phyloP scores from a whole-genome alignment of 2,113 vertebrate genomes.

The Cisticola juncidis region DNA sequence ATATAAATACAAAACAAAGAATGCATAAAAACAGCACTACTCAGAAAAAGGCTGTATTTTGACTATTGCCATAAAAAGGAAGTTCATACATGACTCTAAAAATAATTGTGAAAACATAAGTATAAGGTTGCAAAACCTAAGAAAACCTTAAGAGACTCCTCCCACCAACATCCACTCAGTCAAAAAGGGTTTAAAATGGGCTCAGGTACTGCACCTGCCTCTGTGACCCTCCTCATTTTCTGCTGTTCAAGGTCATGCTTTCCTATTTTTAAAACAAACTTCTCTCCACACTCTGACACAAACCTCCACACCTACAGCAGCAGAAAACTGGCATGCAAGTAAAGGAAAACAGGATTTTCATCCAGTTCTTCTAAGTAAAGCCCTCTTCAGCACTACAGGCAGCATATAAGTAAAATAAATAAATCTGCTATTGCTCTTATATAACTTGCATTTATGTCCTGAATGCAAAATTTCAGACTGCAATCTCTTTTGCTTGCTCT shows the following conservation, averaged over 20 bases:
- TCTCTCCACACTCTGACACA: neutral
- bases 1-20: neutral
- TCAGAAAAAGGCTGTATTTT: neutral
- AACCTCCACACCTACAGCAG: neutral
- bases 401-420: neutral
- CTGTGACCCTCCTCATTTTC: neutral
- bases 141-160: neutral
- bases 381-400: neutral
- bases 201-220: conserved; percentile 10
- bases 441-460: neutral
- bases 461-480: neutral
- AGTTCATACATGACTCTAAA: neutral
- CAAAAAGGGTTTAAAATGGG: neutral
- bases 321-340: neutral
- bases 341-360: neutral
- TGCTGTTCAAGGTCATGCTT: neutral
- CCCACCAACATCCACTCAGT: neutral
- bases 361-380: neutral
- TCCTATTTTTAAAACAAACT: neutral
- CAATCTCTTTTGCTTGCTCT: neutral
- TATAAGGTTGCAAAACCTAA: neutral
- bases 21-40: neutral
- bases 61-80: neutral
- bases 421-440: neutral
- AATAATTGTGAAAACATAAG: conserved; percentile 7